A percentile compares a stretch with the other conserved stretches of the same genome.
Conservation (phyloP, 1,140 invertebrate species). For the Rhyzopertha dominica region DNA sequence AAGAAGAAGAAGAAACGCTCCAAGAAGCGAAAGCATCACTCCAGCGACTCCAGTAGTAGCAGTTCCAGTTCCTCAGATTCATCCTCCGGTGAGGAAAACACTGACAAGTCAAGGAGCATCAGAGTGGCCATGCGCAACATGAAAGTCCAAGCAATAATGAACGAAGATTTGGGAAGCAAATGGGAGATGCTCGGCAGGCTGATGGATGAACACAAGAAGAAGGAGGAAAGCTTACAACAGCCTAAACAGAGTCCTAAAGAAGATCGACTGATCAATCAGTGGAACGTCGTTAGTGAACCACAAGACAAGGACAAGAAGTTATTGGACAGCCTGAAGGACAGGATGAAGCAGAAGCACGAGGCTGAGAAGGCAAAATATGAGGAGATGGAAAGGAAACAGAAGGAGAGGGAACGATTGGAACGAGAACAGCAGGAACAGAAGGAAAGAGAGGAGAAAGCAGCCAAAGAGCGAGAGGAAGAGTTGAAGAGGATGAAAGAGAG, state of each 20-base stretch:
- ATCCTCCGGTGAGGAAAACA: slow-evolving; percentile 46
- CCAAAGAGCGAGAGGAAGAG: slow-evolving; percentile 40
- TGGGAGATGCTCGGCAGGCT: slow-evolving; percentile 43
- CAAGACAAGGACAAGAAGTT: slow-evolving; percentile 54
- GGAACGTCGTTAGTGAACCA: slow-evolving; percentile 56
- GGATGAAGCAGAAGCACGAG: slow-evolving; percentile 44
- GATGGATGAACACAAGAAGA: slow-evolving; percentile 47
- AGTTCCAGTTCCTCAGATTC: slow-evolving; percentile 50
- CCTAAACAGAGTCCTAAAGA: slow-evolving; percentile 30
- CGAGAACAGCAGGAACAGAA: slow-evolving; percentile 37
- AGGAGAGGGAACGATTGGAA: slow-evolving; percentile 47
- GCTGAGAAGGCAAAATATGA: slow-evolving; percentile 49
- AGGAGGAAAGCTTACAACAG: slow-evolving; percentile 26
- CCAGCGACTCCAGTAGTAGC: slow-evolving; percentile 45
- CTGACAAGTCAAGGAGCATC: slow-evolving; percentile 57
- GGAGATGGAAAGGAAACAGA: slow-evolving; percentile 48
- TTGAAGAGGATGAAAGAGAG: slow-evolving; percentile 41
- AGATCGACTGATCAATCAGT: slow-evolving; percentile 54
- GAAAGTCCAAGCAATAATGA: slow-evolving; percentile 46
- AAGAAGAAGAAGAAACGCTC: slow-evolving; percentile 43
- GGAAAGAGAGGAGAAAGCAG: slow-evolving; percentile 44
- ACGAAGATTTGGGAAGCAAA: slow-evolving; percentile 46
- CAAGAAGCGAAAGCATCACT: slow-evolving; percentile 43
- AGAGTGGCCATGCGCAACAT: slow-evolving; percentile 65
- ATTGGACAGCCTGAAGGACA: slow-evolving; percentile 54